Evolutionary conservation across 2,113 vertebrate species (phyloP), one percentile per base, ranked within the genome.

Genomic region (Hyperopisus bebe): DNA sequence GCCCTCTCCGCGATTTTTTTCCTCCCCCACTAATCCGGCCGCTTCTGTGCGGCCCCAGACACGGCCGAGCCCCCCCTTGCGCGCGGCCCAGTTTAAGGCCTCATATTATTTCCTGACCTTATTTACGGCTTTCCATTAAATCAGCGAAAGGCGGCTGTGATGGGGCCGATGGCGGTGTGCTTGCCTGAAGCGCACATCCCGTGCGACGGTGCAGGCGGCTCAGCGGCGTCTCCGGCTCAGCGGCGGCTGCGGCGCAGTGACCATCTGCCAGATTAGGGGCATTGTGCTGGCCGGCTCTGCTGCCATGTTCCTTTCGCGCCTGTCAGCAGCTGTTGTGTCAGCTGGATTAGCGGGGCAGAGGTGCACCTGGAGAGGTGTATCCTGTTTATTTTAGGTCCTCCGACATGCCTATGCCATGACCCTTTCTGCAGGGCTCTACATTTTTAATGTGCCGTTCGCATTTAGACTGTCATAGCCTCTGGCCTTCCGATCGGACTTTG

Each of bases 321-420:
- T 89, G 82, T 51, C 27, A 53, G 77, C 90, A 91, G 91, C 90
- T 91, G 90, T 88, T 89, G 89, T 90, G 87, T 91, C 88, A 89
- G 89, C 90, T 90, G 90, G 80, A 89, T 88, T 47, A 80, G 47
- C 55, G 27, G 86, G 66, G 55, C 80, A 31, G 31, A 48, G 66
- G 80, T 48, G 62, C 86, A 66, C 91, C 89, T 51, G 3, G 82
- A 88, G 86, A 55, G 51, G 70, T 91, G 55, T 50, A 89, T 85
- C 85, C 82, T 90, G 90, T 66, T 90, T 84, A 91, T 90, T 70
- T 55, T 44, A 5, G 62, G n/a, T 51, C 80, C 15, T 46, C 48
- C 24, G 62, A 48, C 55, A 50, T 62, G 77, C 84, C 53, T 39
- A 35, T 46, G 10, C 44, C 35, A n/a, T n/a, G 44, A 27, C 70